Evolutionary conservation across 2,113 vertebrate genomes (phyloP), one percentile per base, ranked within the genome.

Genomic region (Piprites chloris): DNA sequence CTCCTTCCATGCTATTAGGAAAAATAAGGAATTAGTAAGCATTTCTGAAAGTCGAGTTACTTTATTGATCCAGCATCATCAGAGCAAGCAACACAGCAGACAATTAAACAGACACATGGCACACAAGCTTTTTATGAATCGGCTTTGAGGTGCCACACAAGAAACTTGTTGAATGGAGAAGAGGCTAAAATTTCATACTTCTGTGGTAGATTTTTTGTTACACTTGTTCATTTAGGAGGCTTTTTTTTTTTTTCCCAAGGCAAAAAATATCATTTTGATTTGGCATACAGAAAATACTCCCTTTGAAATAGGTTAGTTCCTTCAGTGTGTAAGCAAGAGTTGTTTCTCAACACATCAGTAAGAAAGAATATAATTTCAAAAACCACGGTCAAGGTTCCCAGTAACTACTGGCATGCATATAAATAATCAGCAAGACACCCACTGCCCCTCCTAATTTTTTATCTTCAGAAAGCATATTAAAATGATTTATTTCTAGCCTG

Each of bases 401-500:
- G 77, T 62, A 83, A 73, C 69, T 83, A 74, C 39, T 71, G 65
- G 47, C 3, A 0, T 74, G 80, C 68, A 75, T 68, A 87, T 93
- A 92, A 96, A 97, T 95, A 96, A 95, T 80, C 84, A 85, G 93
- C 72, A 73, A 94, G 90, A 92, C 74, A 62, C 53, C 35, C 80
- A 53, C 74, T 63, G 80, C 88, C 68, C 85, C 61, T 62, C 95
- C 91, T 94, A 87, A 87, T 93, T 90, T 95, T 96, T 93, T 88
- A 83, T 83, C 86, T 96, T 87, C 88, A 81, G 90, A 93, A 96
- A 91, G 93, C 93, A 94, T 87, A 95, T 96, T 84, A 96, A 94
- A 96, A 96, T 96, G 75, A 87, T 89, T 92, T 89, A 81, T 95
- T 94, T 90, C 87, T 76, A 85, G 87, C 68, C 84, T 76, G 89